Evolutionary conservation across 1,140 invertebrate genomes (phyloP).

Genomic region (Neotoxoptera formosana): DNA sequence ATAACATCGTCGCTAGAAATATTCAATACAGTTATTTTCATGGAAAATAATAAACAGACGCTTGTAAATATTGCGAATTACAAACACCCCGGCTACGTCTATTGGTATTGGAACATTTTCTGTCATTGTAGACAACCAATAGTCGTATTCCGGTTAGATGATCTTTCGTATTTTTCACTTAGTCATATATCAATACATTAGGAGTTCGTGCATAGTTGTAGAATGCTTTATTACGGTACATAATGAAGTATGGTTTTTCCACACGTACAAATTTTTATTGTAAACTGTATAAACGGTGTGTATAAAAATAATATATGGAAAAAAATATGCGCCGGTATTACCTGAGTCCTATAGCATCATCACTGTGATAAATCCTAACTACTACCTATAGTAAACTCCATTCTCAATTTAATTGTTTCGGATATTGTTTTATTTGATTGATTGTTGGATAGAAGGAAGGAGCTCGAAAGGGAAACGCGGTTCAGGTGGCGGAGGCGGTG

Average conservation of each 20-base stretch:
- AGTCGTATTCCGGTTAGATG: slow-evolving; percentile 54
- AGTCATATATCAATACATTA: slow-evolving; percentile 46
- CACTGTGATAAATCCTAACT: slow-evolving; percentile 37
- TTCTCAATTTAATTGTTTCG: slow-evolving; percentile 33
- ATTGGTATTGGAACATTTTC: slow-evolving; percentile 54
- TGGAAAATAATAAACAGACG: slow-evolving; percentile 54
- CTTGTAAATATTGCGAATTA: slow-evolving; percentile 57
- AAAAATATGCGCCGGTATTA: not conserved
- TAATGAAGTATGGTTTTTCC: slow-evolving; percentile 40
- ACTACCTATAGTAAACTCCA: not conserved
- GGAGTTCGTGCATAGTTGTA: slow-evolving; percentile 57
- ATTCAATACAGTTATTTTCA: slow-evolving; percentile 54
- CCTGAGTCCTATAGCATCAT: slow-evolving; percentile 39
- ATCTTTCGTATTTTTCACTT: slow-evolving; percentile 54
- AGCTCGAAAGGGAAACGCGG: slow-evolving; percentile 58
- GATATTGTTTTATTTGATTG: slow-evolving; percentile 58
- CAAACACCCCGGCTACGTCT: slow-evolving; percentile 52
- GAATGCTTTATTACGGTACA: slow-evolving; percentile 53
- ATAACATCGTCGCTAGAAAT: slow-evolving; percentile 57
- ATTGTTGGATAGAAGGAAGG: slow-evolving; percentile 58
- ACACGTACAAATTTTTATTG: slow-evolving; percentile 14
- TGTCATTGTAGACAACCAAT: slow-evolving; percentile 41
- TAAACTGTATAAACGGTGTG: slow-evolving; percentile 23
- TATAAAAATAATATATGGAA: slow-evolving; percentile 1
- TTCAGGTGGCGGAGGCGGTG: slow-evolving; percentile 57